These are phyloP conservation scores for Temnothorax ravouxi DNA, from an alignment of 2,888 invertebrate genomes.

Conservation along the genomic window DNA sequence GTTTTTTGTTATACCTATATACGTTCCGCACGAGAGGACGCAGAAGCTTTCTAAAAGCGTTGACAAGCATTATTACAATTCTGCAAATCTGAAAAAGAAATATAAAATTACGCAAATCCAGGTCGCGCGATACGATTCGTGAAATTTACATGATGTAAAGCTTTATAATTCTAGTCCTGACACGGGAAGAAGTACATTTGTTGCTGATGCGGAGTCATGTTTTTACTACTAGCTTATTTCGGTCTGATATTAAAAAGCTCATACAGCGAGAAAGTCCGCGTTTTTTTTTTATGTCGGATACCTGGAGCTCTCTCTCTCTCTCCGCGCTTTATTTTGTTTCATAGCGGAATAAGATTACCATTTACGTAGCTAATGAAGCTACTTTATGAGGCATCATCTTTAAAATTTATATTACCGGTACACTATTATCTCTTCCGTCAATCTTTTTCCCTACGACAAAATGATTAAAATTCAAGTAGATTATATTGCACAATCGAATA, in stretches of 20 bases:
- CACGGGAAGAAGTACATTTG: constrained; percentile 18
- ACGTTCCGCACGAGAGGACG: constrained; percentile 4
- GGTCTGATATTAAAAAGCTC: constrained; percentile 24
- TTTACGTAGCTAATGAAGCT: constrained; percentile 30
- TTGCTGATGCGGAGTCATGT: constrained; percentile 21
- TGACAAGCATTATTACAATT: constrained; percentile 35
- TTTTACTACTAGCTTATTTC: not conserved
- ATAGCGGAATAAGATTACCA: constrained; percentile 16
- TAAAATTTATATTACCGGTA: constrained; percentile 5
- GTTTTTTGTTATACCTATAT: not conserved
- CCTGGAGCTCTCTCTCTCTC: not conserved
- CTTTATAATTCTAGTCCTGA: constrained; percentile 30
- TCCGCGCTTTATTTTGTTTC: constrained; percentile 28
- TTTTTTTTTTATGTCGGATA: constrained; percentile 20
- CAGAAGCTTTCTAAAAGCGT: constrained; percentile 32
- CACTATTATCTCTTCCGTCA: not conserved
- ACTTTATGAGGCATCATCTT: constrained; percentile 15
- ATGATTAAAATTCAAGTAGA: not conserved
- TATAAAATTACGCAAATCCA: constrained; percentile 20
- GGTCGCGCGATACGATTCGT: constrained; percentile 7
- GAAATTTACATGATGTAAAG: constrained; percentile 6
- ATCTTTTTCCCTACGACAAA: not conserved
- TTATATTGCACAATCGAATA: constrained; percentile 1
- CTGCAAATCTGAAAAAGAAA: constrained; percentile 30
- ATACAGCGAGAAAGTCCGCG: constrained; percentile 8